Evolutionary conservation across 2,888 invertebrate species (phyloP).

Genomic region (Limenitis camilla): DNA sequence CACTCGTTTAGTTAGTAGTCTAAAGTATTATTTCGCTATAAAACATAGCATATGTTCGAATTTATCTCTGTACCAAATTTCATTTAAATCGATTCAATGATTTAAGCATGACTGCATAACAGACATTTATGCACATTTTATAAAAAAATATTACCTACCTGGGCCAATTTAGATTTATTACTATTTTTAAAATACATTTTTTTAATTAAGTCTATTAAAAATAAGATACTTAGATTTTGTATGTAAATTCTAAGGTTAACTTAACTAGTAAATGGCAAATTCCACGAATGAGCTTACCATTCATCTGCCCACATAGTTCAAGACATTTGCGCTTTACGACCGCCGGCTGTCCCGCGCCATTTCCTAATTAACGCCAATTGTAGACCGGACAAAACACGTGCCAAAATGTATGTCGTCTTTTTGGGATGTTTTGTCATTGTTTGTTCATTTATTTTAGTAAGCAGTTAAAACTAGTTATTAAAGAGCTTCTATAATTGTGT

Average conservation of each 20-base stretch:
- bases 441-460: conserved; percentile 15
- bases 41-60: too few species aligned
- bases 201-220: not conserved
- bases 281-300: conserved; percentile 19
- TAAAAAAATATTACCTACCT: too few species aligned
- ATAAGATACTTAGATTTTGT: not conserved
- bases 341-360: conserved; percentile 55
- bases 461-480: not conserved
- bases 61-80: too few species aligned
- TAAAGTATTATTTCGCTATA: too few species aligned
- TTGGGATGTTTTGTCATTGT: conserved; percentile 31
- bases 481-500: not conserved
- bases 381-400: conserved; percentile 70
- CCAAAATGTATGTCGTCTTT: conserved; percentile 63
- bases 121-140: too few species aligned
- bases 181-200: too few species aligned
- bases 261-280: conserved; percentile 24
- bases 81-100: too few species aligned
- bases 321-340: conserved; percentile 36
- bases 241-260: not conserved
- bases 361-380: conserved; percentile 74
- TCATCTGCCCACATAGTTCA: conserved; percentile 29
- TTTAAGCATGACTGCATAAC: too few species aligned
- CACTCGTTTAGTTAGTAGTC: too few species aligned
- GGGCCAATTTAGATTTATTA: too few species aligned